Evolutionary conservation across 1,140 invertebrate genomes (phyloP).

Genomic region (Lanistes nyassanus): DNA sequence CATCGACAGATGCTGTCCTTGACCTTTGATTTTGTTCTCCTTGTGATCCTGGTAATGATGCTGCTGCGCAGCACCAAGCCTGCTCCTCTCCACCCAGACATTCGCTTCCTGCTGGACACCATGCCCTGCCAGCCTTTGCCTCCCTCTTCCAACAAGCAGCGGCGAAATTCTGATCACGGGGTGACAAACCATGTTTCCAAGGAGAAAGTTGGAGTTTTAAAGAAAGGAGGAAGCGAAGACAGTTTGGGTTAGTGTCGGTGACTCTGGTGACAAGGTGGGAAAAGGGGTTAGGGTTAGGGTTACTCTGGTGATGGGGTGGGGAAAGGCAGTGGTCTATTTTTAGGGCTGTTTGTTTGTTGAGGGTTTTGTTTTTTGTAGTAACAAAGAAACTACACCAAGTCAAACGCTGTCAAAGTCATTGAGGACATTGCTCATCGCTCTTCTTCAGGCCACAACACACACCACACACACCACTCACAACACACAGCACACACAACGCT

Average conservation of each 20-base stretch:
- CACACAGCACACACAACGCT: no score
- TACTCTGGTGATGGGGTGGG: no score
- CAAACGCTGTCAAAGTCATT: no score
- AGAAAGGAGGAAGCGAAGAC: constrained; percentile 39
- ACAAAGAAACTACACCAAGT: no score
- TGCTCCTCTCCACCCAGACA: constrained; percentile 37
- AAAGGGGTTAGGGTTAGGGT: no score
- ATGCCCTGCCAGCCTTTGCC: constrained; percentile 33
- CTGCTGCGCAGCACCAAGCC: constrained; percentile 59
- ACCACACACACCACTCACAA: no score
- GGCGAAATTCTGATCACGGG: constrained; percentile 42
- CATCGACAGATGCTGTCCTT: constrained; percentile 71
- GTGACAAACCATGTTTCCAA: constrained; percentile 16
- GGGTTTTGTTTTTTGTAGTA: no score
- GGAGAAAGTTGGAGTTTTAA: constrained; percentile 11
- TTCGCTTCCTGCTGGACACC: constrained; percentile 37
- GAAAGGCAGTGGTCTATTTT: no score
- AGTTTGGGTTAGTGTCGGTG: constrained; percentile 30
- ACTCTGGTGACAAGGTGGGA: no score
- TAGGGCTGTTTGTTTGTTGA: no score
- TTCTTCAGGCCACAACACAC: no score
- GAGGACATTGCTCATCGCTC: no score
- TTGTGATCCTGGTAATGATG: constrained; percentile 68
- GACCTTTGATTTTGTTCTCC: constrained; percentile 69
- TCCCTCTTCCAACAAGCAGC: background rate